Base-by-base conservation (phyloP, 2,888 invertebrate genomes). In the Caenorhabditis virilis region DNA sequence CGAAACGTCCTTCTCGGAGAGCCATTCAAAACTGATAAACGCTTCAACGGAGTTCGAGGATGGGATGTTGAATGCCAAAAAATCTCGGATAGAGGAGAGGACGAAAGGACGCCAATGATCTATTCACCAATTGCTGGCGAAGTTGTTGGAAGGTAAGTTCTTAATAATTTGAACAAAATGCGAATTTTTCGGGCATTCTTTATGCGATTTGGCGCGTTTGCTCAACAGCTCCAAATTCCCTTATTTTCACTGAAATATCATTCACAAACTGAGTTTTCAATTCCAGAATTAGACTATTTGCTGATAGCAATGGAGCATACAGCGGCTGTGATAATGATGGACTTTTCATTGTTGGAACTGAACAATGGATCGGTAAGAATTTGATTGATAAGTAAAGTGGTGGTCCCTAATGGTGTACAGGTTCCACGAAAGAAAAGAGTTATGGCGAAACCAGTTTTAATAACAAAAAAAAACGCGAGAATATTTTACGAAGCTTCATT, bases 301-400 rank as follows among this genome's bases (percentile, higher is more conserved):
- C 63, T 15, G 72, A 78, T 48, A 42, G 57, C 11, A 72, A 74
- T 42, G 64, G 59, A 2, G 72, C 56, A 16, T 82, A 82, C 39
- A 62, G 64, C 16, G 82, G 81, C 25, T 83, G 83, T 57, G 72
- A 77, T 25, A 83, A 83, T 57, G 83, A 83, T 46, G 83, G 74
- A 16, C 49, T 83, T 18, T 83, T 83, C 62, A 77, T 83, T 39
- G 68, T 70, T 25, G 83, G 83, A 43, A 72, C 73, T 1, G 82
- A 79, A 16, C 69, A 72, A n/a, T 83, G 83, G 82, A 68, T 73
- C 43, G 79, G 78, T n/a, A n/a, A n/a, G n/a, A n/a, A n/a, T n/a
- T n/a, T n/a, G n/a, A n/a, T n/a, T n/a, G n/a, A n/a, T n/a, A n/a
- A n/a, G n/a, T n/a, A n/a, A n/a, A n/a, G n/a, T n/a, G n/a, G n/a